Percentiles rank a stretch among this genome's conserved stretches.
These are phyloP conservation scores for Hirundo rustica DNA, from an alignment of 2,797 vertebrate species.

Conservation along the genomic window DNA sequence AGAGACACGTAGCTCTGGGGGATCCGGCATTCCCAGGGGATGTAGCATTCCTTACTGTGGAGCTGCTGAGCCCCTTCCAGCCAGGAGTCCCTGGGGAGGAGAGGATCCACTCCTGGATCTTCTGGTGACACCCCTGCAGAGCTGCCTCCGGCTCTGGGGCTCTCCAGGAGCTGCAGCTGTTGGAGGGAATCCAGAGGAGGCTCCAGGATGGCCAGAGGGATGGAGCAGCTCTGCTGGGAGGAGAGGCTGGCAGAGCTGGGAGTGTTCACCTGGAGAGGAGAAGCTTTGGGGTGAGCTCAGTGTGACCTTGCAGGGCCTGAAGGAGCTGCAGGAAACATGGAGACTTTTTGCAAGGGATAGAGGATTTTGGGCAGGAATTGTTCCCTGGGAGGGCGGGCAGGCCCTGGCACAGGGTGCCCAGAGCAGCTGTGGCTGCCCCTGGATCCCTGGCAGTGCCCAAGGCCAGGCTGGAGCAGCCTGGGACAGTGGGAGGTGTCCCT, in stretches of 20 bases:
- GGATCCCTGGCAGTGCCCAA: background rate
- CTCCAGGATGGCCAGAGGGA: background rate
- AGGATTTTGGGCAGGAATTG: background rate
- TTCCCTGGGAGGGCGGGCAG: rapidly evolving
- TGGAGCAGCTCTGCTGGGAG: background rate
- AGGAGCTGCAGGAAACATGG: background rate
- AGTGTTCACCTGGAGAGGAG: background rate
- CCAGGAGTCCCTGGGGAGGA: rapidly evolving
- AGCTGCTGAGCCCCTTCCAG: background rate
- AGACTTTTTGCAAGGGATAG: rapidly evolving
- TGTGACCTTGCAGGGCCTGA: background rate
- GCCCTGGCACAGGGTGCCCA: background rate
- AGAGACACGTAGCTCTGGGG: rapidly evolving
- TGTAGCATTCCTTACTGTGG: rapidly evolving
- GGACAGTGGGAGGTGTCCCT: background rate
- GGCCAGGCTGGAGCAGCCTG: background rate
- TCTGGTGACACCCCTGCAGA: background rate
- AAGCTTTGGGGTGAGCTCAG: rapidly evolving
- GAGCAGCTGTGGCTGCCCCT: background rate
- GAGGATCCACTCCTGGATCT: background rate
- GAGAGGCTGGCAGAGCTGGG: background rate
- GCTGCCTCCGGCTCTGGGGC: background rate
- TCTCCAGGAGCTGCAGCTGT: background rate
- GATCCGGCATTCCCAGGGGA: background rate
- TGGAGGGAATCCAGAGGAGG: background rate